Evolutionary conservation across 2,888 invertebrate genomes (phyloP), one percentile per base, ranked within the genome.

Genomic region (Dioctria linearis): DNA sequence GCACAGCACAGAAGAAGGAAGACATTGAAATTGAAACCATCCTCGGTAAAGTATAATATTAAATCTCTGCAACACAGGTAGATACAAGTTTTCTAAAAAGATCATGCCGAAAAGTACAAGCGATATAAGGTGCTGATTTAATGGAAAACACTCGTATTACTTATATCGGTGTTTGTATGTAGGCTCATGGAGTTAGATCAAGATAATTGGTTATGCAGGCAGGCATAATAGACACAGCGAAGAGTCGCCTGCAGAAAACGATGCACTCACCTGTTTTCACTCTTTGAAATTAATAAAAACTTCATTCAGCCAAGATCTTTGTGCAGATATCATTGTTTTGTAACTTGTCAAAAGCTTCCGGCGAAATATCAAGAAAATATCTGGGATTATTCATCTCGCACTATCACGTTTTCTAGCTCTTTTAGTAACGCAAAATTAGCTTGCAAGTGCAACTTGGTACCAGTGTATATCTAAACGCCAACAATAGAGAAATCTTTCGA

Each of bases 301-400:
- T 49, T 76, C 51, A 63, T 76, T 76, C 61, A 39, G 25, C n/a
- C 37, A 42, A 76, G 76, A 78, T 78, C 51, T 54, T 13, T 25
- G 42, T 51, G 78, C 5, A 40, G 65, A 78, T 78, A 66, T 65
- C 25, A 78, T 78, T 78, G 78, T 78, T 78, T 67, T 66, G 57
- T 42, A 78, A 78, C 78, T 66, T 78, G 78, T 78, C 66, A 67
- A 78, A 78, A 67, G 78, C 78, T 78, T 78, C 78, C 78, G 78
- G 78, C 78, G 78, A 78, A 78, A 78, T 78, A 66, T 66, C 51
- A 42, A 51, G 51, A 65, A 67, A 54, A 54, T 78, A 78, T 78
- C 78, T 54, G 67, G 11, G 6, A 42, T 67, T 57, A 66, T 78
- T 66, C 67, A 78, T 78, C 54, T 25, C 39, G 42, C 76, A 49